Evolutionary conservation across 2,888 invertebrate genomes (phyloP).

Genomic region (Watsonalla cultraria): DNA sequence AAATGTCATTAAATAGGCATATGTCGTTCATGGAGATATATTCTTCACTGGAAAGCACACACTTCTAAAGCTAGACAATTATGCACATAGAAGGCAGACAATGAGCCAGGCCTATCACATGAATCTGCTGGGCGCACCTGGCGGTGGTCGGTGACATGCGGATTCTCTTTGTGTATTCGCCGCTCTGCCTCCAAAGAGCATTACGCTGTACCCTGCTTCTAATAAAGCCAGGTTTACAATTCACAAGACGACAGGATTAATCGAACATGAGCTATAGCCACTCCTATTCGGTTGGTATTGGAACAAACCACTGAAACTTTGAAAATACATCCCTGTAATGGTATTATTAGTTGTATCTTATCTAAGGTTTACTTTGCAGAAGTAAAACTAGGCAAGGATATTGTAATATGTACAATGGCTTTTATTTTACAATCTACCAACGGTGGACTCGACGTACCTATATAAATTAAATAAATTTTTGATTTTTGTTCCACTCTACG

Average conservation of each 20-base stretch:
- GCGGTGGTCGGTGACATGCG: slow-evolving; percentile 45
- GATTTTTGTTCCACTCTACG: too few relatives aligned
- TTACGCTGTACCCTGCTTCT: slow-evolving; percentile 35
- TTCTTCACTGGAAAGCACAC: too few relatives aligned
- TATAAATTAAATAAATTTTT: too few relatives aligned
- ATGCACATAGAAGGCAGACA: slow-evolving; percentile 49
- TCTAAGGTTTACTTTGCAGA: too few relatives aligned
- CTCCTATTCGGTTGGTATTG: too few relatives aligned
- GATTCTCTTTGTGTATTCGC: slow-evolving; percentile 52
- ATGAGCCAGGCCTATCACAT: slow-evolving; percentile 52
- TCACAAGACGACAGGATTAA: slow-evolving; percentile 23
- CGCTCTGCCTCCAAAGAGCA: slow-evolving; percentile 30
- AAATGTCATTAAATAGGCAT: background rate
- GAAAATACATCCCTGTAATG: too few relatives aligned
- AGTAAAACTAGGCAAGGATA: too few relatives aligned
- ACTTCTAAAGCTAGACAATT: slow-evolving; percentile 32
- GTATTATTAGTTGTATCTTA: too few relatives aligned
- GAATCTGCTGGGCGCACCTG: slow-evolving; percentile 55
- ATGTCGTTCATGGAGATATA: background rate
- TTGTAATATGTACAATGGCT: too few relatives aligned
- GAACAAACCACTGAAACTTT: too few relatives aligned
- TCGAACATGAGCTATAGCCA: background rate
- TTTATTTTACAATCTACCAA: too few relatives aligned
- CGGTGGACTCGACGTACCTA: too few relatives aligned
- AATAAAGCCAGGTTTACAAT: slow-evolving; percentile 26